Conservation (phyloP, 1,140 invertebrate genomes). For the Steinernema khuongi region DNA sequence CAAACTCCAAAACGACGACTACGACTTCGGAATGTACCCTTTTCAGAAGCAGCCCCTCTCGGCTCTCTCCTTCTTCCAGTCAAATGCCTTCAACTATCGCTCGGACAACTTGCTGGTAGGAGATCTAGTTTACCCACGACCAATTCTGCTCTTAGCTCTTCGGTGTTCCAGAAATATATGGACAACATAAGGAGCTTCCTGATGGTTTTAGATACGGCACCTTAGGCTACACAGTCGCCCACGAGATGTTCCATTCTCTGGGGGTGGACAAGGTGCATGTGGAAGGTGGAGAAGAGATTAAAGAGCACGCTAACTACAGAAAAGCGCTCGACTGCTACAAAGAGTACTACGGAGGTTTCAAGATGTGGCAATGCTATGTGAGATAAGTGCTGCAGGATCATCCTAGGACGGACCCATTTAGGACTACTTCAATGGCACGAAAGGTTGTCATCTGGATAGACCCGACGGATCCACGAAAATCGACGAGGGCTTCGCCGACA, state of each 20-base stretch:
- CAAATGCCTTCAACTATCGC: too few relatives aligned
- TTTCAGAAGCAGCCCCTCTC: not conserved
- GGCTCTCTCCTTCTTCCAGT: not conserved
- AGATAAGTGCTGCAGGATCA: too few relatives aligned
- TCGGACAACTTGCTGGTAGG: too few relatives aligned
- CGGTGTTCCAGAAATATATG: too few relatives aligned
- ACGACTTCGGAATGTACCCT: not conserved
- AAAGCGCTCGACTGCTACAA: not conserved
- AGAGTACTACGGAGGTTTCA: not conserved
- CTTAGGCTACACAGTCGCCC: not conserved
- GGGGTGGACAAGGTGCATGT: not conserved
- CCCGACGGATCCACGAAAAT: not conserved
- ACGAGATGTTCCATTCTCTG: not conserved
- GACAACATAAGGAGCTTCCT: too few relatives aligned
- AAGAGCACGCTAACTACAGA: not conserved
- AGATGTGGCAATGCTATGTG: too few relatives aligned
- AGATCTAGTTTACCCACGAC: too few relatives aligned
- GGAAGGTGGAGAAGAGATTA: not conserved
- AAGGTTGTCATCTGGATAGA: not conserved
- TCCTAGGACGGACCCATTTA: too few relatives aligned
- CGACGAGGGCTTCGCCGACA: not conserved
- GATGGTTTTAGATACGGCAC: too few relatives aligned
- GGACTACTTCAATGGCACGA: too few relatives aligned
- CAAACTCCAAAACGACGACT: not conserved
- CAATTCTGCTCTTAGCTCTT: too few relatives aligned